A percentile compares a stretch with the other conserved stretches of the same genome.
These are phyloP conservation scores for Anoplius nigerrimus DNA, from an alignment of 2,888 invertebrate genomes.

Conservation along the genomic window DNA sequence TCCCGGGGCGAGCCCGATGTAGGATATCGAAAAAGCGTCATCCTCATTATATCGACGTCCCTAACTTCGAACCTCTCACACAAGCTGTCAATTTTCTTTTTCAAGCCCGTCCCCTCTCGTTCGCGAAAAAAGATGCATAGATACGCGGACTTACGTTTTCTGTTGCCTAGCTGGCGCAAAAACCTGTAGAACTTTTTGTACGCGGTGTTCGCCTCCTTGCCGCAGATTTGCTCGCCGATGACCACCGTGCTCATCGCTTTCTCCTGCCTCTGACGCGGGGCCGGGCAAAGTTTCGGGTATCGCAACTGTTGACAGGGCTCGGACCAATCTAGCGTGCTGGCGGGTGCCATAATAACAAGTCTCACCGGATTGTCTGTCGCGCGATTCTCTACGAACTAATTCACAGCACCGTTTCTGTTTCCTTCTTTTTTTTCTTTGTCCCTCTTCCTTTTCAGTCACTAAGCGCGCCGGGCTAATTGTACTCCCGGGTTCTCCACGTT, in stretches of 20 bases:
- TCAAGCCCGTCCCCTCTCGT: neutral
- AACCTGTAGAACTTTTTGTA: conserved; percentile 73
- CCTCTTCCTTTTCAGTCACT: no score
- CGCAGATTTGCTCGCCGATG: conserved; percentile 55
- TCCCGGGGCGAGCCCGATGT: no score
- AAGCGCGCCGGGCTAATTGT: no score
- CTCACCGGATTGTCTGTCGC: conserved; percentile 5
- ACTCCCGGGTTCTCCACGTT: no score
- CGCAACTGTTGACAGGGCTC: conserved; percentile 71
- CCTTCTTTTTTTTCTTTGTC: neutral
- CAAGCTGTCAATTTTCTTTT: no score
- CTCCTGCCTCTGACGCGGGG: conserved; percentile 46
- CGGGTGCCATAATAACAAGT: conserved; percentile 72
- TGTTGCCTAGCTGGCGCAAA: conserved; percentile 63
- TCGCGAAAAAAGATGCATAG: neutral
- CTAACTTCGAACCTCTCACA: no score
- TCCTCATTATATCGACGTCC: no score
- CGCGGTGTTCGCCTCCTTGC: conserved; percentile 63
- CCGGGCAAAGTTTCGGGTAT: conserved; percentile 61
- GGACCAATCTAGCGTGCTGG: conserved; percentile 69
- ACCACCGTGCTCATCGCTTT: conserved; percentile 64
- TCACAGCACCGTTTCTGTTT: neutral
- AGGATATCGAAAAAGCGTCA: no score
- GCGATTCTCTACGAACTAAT: no score
- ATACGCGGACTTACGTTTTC: conserved; percentile 70